A percentile compares a stretch with the other conserved stretches of the same genome.
Evolutionary conservation across 2,888 invertebrate genomes (phyloP).

Genomic region (Drosophila tripunctata): DNA sequence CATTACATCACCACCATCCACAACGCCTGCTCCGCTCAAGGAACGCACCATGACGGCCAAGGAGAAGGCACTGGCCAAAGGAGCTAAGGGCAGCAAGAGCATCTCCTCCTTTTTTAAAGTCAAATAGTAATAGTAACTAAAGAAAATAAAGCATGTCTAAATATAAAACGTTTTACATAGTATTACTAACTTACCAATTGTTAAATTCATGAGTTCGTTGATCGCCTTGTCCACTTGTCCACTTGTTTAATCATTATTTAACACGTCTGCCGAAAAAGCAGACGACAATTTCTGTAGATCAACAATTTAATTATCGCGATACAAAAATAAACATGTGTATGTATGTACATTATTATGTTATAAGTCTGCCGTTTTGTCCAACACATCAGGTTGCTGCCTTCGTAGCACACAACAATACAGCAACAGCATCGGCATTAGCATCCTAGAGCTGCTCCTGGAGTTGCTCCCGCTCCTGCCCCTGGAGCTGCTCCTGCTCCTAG

Average conservation of each 20-base stretch:
- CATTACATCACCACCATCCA: constrained; percentile 29
- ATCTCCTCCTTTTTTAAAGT: constrained; percentile 91
- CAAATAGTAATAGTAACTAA: constrained; percentile 43
- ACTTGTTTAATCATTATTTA: constrained; percentile 59
- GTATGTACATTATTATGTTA: neutral
- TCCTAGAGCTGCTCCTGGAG: no score
- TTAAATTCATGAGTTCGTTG: constrained; percentile 35
- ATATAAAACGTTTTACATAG: neutral
- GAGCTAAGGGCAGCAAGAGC: constrained; percentile 91
- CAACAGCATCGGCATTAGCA: no score
- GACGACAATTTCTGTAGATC: constrained; percentile 29
- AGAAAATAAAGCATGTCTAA: neutral
- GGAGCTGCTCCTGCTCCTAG: no score
- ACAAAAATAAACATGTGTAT: no score
- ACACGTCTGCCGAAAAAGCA: constrained; percentile 57
- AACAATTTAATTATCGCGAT: constrained; percentile 48
- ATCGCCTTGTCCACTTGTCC: constrained; percentile 12
- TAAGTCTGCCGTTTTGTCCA: neutral
- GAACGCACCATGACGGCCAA: constrained; percentile 87
- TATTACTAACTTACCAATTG: neutral
- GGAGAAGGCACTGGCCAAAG: constrained; percentile 89
- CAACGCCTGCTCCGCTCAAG: constrained; percentile 56
- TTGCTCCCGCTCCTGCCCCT: no score
- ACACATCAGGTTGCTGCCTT: no score
- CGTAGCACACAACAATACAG: neutral